Evolutionary conservation across 2,113 vertebrate genomes (phyloP).

Genomic region (Grammomys surdaster): DNA sequence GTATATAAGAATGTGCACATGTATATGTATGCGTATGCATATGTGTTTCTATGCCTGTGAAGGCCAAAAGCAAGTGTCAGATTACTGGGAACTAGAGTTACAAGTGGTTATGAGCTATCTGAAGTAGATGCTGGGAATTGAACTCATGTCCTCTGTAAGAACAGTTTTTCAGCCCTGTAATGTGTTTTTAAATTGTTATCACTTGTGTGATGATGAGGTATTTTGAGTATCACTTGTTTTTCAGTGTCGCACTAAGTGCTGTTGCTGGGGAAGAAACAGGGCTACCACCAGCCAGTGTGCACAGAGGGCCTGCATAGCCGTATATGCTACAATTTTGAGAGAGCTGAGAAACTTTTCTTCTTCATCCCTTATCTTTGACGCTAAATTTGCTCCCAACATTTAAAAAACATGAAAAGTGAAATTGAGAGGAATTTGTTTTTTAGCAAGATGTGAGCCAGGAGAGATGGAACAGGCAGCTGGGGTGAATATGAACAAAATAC

Average conservation of each 20-base stretch:
- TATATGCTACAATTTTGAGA: neutral
- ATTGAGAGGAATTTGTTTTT: neutral
- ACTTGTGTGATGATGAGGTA: no score
- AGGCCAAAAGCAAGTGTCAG: neutral
- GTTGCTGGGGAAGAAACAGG: neutral
- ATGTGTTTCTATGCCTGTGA: neutral
- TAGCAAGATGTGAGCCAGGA: neutral
- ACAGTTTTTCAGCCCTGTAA: neutral
- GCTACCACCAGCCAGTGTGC: neutral
- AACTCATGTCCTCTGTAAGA: neutral
- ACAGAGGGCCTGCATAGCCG: neutral
- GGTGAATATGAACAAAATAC: neutral
- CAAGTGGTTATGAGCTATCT: neutral
- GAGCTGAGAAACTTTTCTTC: neutral
- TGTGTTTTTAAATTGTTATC: no score
- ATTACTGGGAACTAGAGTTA: neutral
- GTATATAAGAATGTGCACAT: neutral
- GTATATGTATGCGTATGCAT: no score
- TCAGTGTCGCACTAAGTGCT: neutral
- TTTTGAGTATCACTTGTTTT: neutral
- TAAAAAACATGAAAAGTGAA: neutral
- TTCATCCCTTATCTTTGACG: neutral
- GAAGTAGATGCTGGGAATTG: neutral
- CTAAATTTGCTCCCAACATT: neutral
- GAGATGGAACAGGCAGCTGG: neutral